Evolutionary conservation across 53 echinoderm and acorn worm species (phyloP).

Genomic region (Actinopyga echinites): DNA sequence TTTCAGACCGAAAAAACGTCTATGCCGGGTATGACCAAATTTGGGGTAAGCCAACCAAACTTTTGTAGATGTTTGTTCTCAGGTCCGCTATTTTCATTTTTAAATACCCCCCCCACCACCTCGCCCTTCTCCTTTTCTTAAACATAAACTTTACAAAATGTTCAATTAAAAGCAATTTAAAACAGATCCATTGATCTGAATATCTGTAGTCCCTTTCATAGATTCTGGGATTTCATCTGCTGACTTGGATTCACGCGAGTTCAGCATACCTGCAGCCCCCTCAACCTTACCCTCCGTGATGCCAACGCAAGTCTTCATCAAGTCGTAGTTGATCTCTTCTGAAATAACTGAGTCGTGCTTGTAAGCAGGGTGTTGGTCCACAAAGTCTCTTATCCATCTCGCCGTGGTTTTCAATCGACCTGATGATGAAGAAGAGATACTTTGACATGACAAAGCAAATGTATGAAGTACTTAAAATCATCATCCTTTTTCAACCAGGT

Average conservation of each 20-base stretch:
- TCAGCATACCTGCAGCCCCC: constrained; percentile 58
- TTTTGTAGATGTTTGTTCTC: too few relatives aligned
- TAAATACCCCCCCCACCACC: too few relatives aligned
- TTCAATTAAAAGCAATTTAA: too few relatives aligned
- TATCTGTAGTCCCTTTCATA: constrained; percentile 39
- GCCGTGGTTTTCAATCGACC: constrained; percentile 82
- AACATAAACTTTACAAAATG: too few relatives aligned
- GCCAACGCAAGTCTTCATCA: constrained; percentile 65
- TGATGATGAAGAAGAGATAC: constrained; percentile 21
- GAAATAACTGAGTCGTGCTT: constrained; percentile 90
- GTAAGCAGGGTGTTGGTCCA: constrained; percentile 80
- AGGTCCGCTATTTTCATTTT: too few relatives aligned
- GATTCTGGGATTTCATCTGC: constrained; percentile 72
- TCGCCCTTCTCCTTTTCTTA: too few relatives aligned
- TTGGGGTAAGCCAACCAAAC: too few relatives aligned
- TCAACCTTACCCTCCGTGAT: constrained; percentile 70
- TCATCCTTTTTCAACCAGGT: neutral
- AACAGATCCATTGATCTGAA: neutral
- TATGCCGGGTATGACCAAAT: too few relatives aligned
- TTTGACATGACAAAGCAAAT: too few relatives aligned
- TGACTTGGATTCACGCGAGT: constrained; percentile 59
- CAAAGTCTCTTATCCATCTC: constrained; percentile 82
- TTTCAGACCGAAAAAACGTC: too few relatives aligned
- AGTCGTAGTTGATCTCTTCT: constrained; percentile 82
- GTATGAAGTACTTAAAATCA: too few relatives aligned